Conservation (phyloP, 2,113 vertebrate species). For the Myiopsitta monachus region DNA sequence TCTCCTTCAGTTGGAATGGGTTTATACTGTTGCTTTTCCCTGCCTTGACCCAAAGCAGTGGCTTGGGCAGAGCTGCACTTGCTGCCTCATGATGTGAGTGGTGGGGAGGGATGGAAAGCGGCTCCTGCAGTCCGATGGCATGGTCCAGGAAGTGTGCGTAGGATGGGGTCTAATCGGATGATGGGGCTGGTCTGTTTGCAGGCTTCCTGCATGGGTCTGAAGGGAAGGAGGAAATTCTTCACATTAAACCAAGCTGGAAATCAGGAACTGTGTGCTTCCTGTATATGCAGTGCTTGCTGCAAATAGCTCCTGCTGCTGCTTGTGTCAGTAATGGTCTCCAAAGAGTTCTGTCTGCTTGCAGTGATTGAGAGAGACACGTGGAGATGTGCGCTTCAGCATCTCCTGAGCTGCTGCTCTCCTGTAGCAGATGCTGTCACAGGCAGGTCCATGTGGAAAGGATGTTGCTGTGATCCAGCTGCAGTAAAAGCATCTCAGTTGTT, state of each 20-base stretch:
- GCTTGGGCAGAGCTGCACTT: background rate
- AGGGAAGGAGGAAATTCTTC: constrained; percentile 38
- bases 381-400: background rate
- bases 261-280: constrained; percentile 40
- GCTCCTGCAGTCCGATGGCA: background rate
- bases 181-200: background rate
- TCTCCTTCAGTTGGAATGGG: background rate
- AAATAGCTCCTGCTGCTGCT: background rate
- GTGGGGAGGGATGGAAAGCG: background rate
- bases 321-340: background rate
- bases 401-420: background rate
- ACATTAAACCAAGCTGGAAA: background rate
- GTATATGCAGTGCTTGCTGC: background rate
- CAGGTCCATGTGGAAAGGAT: background rate
- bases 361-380: rapidly evolving
- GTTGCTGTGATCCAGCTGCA: background rate
- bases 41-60: background rate
- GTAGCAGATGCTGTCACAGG: background rate
- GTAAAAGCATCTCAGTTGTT: background rate
- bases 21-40: background rate
- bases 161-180: background rate
- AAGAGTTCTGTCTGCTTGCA: background rate
- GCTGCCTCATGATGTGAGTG: background rate
- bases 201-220: constrained; percentile 27
- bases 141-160: constrained; percentile 32